These are phyloP conservation scores for Apis mellifera DNA, from an alignment of 1,140 invertebrate species.

Conservation along the genomic window Amel_HAv3.1 CM009931.2:3003001-3003500, in stretches of 20 bases:
- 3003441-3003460: too few relatives aligned
- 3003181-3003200: slow-evolving; percentile 33
- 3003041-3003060: slow-evolving; percentile 36
- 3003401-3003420: too few relatives aligned
- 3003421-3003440: too few relatives aligned
- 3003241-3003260: background rate
- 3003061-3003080: slow-evolving; percentile 72
- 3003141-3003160: slow-evolving; percentile 61
- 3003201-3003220: slow-evolving; percentile 19
- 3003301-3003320: background rate
- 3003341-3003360: background rate
- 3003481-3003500: too few relatives aligned
- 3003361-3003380: background rate
- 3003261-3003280: background rate
- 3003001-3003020: slow-evolving; percentile 66
- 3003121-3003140: slow-evolving; percentile 75
- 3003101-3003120: slow-evolving; percentile 69
- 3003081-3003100: slow-evolving; percentile 79
- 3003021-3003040: slow-evolving; percentile 76
- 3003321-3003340: rapidly evolving
- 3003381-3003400: background rate
- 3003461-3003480: too few relatives aligned
- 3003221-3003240: slow-evolving; percentile 18
- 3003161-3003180: slow-evolving; percentile 52
- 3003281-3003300: background rate